A percentile compares a stretch with the other conserved stretches of the same genome.
These are phyloP conservation scores for Meriones psammophilus DNA, from an alignment of 2,797 vertebrate species.

Conservation along the genomic window DNA sequence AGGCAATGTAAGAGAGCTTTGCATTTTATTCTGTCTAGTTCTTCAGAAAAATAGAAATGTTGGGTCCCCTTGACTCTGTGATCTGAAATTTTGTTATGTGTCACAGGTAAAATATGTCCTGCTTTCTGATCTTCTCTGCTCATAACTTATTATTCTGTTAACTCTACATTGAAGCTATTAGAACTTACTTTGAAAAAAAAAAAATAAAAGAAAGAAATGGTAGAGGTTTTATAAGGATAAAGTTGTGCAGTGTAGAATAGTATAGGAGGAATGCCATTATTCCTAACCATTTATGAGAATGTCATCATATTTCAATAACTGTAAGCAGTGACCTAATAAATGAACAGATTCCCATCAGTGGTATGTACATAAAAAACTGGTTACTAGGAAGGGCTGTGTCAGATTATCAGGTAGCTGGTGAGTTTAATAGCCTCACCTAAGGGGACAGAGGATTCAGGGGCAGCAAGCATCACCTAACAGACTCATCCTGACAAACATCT, in stretches of 20 bases:
- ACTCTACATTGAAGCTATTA: background rate
- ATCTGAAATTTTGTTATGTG: constrained; percentile 1
- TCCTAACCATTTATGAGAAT: background rate
- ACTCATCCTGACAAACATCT: background rate
- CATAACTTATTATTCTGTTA: background rate
- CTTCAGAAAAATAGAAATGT: background rate
- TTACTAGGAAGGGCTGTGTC: background rate
- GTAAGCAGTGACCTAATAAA: background rate
- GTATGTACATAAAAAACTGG: background rate
- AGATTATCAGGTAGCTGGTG: background rate
- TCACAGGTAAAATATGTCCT: background rate
- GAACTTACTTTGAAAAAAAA: background rate
- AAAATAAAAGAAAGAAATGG: background rate
- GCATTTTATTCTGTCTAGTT: background rate
- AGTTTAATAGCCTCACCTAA: constrained; percentile 18
- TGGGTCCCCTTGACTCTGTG: background rate
- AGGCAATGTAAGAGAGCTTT: background rate
- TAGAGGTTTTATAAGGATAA: background rate
- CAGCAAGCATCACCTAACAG: background rate
- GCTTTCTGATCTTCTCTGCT: background rate
- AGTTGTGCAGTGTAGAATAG: background rate
- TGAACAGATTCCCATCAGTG: background rate
- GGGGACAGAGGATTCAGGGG: background rate
- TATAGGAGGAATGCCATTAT: background rate
- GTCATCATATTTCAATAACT: background rate